Evolutionary conservation across 2,888 invertebrate species (phyloP), one percentile per base, ranked within the genome.

Genomic region (Ariolimax columbianus): DNA sequence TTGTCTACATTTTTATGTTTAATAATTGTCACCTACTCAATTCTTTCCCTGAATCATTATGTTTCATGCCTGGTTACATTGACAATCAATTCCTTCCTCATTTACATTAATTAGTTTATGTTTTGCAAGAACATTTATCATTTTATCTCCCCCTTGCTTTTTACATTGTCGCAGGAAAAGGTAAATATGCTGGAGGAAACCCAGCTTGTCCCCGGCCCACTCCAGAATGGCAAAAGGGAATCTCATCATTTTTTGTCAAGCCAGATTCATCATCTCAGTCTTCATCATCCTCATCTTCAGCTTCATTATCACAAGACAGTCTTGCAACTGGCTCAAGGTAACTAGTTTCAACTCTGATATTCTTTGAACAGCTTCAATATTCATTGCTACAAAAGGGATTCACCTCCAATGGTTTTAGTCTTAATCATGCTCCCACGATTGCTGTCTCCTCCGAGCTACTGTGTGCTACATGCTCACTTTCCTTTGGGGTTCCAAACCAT

Each of bases 161-260:
- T n/a, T 7, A 38, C 36, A 55, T 36, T 77, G 26, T 55, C 26
- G 14, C 77, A 85, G 82, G 73, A 19, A 86, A 85, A 51, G 88
- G 78, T 14, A 92, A 93, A 80, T 92, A 92, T 88, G 91, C 89
- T 11, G 93, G 93, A n/a, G 92, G 92, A 0, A 93, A 93, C 55
- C 89, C 92, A 30, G 90, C 87, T 0, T 92, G 91, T 87, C 89
- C 88, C 11, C 86, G 92, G 68, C 92, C 92, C 0, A 92, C 91
- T 40, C 93, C 93, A 68, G 92, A 92, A 1, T 93, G 93, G 93
- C 93, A 93, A 89, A 92, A 92, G 88, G 91, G 91, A 38, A 92
- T 93, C n/a, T 87, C 86, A 17, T 59, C 86, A 19, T 93, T 92
- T 81, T 86, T 92, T 70, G 26, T 40, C 30, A 87, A 72, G 33